These are phyloP conservation scores for Lepidurus arcticus DNA, from an alignment of 1,140 invertebrate species.

Conservation along the genomic window DNA sequence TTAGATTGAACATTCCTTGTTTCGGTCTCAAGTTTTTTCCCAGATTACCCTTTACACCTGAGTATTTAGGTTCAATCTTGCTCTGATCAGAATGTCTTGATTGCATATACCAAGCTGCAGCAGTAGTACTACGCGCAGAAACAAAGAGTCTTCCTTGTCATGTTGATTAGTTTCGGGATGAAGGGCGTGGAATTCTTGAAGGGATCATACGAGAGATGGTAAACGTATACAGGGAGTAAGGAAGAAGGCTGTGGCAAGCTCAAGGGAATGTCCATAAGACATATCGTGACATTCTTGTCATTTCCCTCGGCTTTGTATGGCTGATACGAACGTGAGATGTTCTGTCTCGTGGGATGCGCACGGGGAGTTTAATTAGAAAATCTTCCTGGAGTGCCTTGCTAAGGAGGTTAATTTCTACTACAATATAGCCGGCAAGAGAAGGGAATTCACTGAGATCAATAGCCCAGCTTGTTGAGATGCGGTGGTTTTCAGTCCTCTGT, in stretches of 20 bases:
- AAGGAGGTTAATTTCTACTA: background rate
- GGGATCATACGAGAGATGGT: background rate
- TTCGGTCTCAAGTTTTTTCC: background rate
- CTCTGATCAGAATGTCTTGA: background rate
- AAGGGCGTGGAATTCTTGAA: background rate
- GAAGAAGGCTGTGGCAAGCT: no score
- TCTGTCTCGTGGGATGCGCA: background rate
- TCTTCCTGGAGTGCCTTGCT: background rate
- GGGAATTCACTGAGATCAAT: background rate
- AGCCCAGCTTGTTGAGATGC: background rate
- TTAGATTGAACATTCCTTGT: background rate
- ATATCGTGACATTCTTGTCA: no score
- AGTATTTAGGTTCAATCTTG: background rate
- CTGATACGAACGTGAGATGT: background rate
- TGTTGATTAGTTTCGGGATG: background rate
- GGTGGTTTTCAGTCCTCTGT: background rate
- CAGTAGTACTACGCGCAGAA: background rate
- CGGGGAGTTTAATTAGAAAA: background rate
- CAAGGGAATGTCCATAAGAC: no score
- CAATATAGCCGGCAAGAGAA: background rate
- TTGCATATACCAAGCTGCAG: background rate
- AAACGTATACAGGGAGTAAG: no score
- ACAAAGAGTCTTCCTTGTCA: background rate
- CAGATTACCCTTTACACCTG: constrained; percentile 3
- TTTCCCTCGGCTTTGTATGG: background rate